Evolutionary conservation across 2,113 vertebrate genomes (phyloP).

Genomic region (Syngnathus floridae): DNA sequence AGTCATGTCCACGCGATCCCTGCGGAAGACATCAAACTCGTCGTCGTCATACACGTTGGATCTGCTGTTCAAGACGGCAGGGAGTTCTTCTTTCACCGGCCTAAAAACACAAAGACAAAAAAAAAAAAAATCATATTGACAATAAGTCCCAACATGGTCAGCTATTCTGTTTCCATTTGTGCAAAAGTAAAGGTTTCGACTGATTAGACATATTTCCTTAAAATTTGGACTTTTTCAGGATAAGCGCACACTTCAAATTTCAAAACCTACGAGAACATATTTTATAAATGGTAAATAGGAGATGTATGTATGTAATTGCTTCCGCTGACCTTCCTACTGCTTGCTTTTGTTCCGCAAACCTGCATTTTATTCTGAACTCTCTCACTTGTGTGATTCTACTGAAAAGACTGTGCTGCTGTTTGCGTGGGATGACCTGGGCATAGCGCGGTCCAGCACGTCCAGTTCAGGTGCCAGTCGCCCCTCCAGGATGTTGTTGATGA

Average conservation of each 20-base stretch:
- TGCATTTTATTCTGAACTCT: too few species aligned
- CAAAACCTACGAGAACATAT: too few species aligned
- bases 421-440: conserved; percentile 73
- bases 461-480: conserved; percentile 74
- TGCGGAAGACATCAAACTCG: conserved; percentile 91
- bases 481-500: conserved; percentile 95
- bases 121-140: neutral
- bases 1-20: conserved; percentile 84
- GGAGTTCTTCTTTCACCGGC: conserved; percentile 71
- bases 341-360: too few species aligned
- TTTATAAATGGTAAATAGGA: too few species aligned
- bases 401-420: neutral
- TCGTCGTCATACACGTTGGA: conserved; percentile 87
- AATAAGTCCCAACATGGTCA: neutral
- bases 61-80: conserved; percentile 71
- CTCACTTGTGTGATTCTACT: too few species aligned
- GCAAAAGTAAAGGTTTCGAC: too few species aligned
- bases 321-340: too few species aligned
- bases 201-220: too few species aligned
- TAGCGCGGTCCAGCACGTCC: conserved; percentile 75
- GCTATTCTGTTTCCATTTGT: too few species aligned
- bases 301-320: too few species aligned
- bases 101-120: conserved; percentile 39
- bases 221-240: too few species aligned
- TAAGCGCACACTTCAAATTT: too few species aligned